A percentile compares a stretch with the other conserved stretches of the same genome.
Evolutionary conservation across 2,888 invertebrate genomes (phyloP).

Genomic region (Sphaerophoria taeniata): DNA sequence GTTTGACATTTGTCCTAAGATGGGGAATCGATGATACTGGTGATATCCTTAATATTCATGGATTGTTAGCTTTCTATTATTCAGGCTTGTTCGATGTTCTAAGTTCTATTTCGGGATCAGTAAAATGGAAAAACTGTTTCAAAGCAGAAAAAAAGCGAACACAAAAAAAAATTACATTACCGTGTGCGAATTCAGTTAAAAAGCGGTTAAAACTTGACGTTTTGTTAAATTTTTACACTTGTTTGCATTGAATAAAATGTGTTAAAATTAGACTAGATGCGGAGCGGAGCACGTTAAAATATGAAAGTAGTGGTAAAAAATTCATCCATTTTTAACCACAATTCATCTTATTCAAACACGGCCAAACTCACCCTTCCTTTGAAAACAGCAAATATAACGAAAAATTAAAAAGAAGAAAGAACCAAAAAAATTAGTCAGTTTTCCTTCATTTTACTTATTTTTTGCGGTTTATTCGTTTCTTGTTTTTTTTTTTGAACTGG

Average conservation of each 20-base stretch:
- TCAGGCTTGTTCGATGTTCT: slow-evolving; percentile 42
- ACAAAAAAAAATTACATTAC: no score
- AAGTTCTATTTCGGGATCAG: slow-evolving; percentile 46
- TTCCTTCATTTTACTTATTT: slow-evolving; percentile 10
- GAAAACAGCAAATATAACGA: slow-evolving; percentile 10
- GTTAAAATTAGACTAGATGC: no score
- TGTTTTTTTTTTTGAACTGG: no score
- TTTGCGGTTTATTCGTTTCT: slow-evolving; percentile 31
- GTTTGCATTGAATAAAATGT: no score
- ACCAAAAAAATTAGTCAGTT: slow-evolving; percentile 37
- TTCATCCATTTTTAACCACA: no score
- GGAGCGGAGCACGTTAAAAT: slow-evolving; percentile 9
- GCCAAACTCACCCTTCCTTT: not conserved
- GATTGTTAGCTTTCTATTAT: slow-evolving; percentile 50
- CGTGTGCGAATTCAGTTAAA: no score
- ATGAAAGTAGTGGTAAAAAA: slow-evolving; percentile 14
- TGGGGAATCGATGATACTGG: not conserved
- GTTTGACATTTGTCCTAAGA: slow-evolving; percentile 49
- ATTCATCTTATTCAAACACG: slow-evolving; percentile 44
- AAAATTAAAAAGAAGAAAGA: slow-evolving; percentile 21
- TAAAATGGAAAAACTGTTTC: slow-evolving; percentile 49
- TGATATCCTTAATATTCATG: slow-evolving; percentile 57
- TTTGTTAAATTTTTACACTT: no score
- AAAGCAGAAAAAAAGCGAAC: slow-evolving; percentile 4
- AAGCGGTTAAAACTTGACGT: no score